A percentile compares a stretch with the other conserved stretches of the same genome.
phyloP scores from a whole-genome alignment of 2,888 invertebrate species.

The Acleris sparsana region DNA sequence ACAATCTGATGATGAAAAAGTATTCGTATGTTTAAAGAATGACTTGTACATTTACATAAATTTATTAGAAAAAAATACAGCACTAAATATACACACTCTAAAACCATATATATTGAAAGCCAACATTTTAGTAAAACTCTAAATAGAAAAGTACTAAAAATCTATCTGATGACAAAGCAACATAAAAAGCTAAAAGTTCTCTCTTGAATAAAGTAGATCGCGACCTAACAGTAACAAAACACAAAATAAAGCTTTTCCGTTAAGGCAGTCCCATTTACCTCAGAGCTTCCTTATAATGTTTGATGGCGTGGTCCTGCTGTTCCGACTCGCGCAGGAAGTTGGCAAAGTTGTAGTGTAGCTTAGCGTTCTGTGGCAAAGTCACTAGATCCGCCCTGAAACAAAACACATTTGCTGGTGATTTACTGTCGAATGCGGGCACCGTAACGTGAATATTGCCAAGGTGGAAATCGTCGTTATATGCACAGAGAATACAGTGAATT shows the following conservation, averaged over 20 bases:
- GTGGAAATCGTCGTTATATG: neutral
- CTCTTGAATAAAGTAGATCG: neutral
- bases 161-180: neutral
- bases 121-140: too few relatives aligned
- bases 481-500: too few relatives aligned
- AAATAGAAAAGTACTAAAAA: neutral
- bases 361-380: slow-evolving; percentile 93
- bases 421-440: slow-evolving; percentile 53
- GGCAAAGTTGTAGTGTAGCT: slow-evolving; percentile 96
- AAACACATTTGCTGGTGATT: slow-evolving; percentile 70
- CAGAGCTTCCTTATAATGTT: slow-evolving; percentile 91
- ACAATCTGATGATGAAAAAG: too few relatives aligned
- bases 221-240: neutral
- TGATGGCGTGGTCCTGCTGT: slow-evolving; percentile 87
- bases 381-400: slow-evolving; percentile 90
- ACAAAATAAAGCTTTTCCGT: neutral
- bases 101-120: too few relatives aligned
- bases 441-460: slow-evolving; percentile 41
- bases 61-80: too few relatives aligned
- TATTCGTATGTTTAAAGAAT: too few relatives aligned
- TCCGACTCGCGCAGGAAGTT: slow-evolving; percentile 92
- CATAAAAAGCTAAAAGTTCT: too few relatives aligned
- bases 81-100: too few relatives aligned
- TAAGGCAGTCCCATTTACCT: slow-evolving; percentile 79
- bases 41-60: too few relatives aligned